These are phyloP conservation scores for Grapholita molesta DNA, from an alignment of 1,140 invertebrate species.

Conservation along the genomic window DNA sequence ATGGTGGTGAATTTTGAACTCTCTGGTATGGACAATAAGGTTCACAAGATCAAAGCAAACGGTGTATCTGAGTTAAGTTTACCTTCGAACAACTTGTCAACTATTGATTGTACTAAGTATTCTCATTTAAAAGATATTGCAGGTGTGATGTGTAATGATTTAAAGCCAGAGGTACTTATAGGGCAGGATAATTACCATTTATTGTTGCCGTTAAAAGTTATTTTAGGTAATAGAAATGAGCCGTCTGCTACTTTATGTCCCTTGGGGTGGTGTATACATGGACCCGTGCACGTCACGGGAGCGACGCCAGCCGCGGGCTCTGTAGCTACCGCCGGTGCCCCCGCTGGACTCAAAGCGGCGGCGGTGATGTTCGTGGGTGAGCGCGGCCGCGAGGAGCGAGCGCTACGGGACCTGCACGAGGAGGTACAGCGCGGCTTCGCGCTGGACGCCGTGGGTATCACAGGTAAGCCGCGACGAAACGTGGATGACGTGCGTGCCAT, in stretches of 20 bases:
- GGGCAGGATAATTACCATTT: constrained; percentile 17
- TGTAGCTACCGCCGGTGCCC: too few species aligned
- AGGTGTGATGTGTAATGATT: background rate
- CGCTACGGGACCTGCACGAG: background rate
- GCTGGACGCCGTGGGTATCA: background rate
- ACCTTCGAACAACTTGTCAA: background rate
- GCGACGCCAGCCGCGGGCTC: background rate
- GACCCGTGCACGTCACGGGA: background rate
- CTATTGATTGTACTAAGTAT: background rate
- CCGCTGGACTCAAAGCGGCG: too few species aligned
- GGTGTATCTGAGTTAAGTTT: background rate
- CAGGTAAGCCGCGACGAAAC: background rate
- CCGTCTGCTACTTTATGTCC: background rate
- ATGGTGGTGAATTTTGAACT: background rate
- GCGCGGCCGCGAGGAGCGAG: background rate
- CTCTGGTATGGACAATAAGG: constrained; percentile 1
- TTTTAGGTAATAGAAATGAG: background rate
- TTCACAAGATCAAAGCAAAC: background rate
- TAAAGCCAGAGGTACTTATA: constrained; percentile 1
- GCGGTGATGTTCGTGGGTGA: background rate
- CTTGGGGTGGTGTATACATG: constrained; percentile 4
- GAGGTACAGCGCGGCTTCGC: background rate
- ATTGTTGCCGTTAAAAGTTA: background rate
- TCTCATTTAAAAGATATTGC: background rate
- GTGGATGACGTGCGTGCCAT: background rate